Conservation (phyloP, 2,113 vertebrate genomes). For the Gavia stellata region DNA sequence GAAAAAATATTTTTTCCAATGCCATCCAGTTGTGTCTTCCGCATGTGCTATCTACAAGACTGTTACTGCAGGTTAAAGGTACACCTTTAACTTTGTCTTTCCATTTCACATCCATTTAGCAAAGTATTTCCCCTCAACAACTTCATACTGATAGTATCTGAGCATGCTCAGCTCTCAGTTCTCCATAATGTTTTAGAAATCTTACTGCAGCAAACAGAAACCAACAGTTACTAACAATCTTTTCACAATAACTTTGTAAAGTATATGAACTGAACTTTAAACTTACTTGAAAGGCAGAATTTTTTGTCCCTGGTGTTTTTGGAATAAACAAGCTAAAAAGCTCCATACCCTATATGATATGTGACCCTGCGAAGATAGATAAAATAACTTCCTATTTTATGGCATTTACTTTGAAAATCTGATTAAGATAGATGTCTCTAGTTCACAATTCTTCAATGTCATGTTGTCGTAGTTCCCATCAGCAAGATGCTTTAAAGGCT, state of each 20-base stretch:
- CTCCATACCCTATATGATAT: constrained; percentile 54
- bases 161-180: neutral
- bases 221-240: neutral
- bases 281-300: neutral
- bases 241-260: neutral
- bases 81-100: neutral
- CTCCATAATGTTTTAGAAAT: neutral
- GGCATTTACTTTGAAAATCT: constrained; percentile 84
- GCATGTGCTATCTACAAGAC: neutral
- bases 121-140: neutral
- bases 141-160: neutral
- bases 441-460: constrained; percentile 88
- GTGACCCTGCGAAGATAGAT: constrained; percentile 74
- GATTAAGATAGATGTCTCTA: constrained; percentile 85
- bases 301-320: constrained; percentile 37
- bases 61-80: neutral
- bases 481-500: constrained; percentile 84
- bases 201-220: neutral
- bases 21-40: neutral
- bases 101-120: neutral
- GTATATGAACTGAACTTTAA: neutral
- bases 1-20: neutral
- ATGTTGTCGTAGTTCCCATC: constrained; percentile 86
- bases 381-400: constrained; percentile 83
- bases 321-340: constrained; percentile 60